These are phyloP conservation scores for Collichthys lucidus DNA, from an alignment of 2,113 vertebrate species.

Conservation along the genomic window DNA sequence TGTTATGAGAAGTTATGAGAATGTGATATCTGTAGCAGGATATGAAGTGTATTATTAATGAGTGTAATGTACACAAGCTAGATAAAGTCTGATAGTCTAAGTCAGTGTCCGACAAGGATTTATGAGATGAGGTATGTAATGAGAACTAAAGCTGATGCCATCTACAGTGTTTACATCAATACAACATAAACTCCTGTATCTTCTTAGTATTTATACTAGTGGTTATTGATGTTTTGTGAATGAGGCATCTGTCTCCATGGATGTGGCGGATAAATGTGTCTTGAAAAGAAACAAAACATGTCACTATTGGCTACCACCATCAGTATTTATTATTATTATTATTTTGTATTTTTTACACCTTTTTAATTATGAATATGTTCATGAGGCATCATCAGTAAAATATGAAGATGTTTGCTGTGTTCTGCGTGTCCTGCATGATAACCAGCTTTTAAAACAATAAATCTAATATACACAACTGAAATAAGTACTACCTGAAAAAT, in stretches of 20 bases:
- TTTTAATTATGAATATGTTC: neutral
- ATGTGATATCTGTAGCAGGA: neutral
- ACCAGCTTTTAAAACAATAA: neutral
- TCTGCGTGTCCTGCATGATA: neutral
- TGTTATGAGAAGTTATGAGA: neutral
- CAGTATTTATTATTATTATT: neutral
- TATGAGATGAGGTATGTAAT: too few relatives aligned
- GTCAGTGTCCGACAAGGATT: neutral
- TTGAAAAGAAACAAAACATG: neutral
- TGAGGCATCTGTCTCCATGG: neutral
- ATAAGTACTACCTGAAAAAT: neutral
- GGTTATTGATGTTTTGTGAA: neutral
- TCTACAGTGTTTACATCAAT: neutral
- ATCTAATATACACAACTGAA: neutral
- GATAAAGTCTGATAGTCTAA: neutral
- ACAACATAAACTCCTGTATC: neutral
- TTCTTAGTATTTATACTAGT: neutral
- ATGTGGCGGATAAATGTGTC: neutral
- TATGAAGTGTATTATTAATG: neutral
- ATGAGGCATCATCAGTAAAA: neutral
- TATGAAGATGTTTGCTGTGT: neutral
- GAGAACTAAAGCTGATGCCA: neutral
- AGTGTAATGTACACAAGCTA: neutral
- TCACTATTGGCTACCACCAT: neutral
- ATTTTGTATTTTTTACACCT: neutral